Percentiles rank a stretch among this genome's conserved stretches.
Evolutionary conservation across 2,113 vertebrate genomes (phyloP).

Genomic region (Phycodurus eques): DNA sequence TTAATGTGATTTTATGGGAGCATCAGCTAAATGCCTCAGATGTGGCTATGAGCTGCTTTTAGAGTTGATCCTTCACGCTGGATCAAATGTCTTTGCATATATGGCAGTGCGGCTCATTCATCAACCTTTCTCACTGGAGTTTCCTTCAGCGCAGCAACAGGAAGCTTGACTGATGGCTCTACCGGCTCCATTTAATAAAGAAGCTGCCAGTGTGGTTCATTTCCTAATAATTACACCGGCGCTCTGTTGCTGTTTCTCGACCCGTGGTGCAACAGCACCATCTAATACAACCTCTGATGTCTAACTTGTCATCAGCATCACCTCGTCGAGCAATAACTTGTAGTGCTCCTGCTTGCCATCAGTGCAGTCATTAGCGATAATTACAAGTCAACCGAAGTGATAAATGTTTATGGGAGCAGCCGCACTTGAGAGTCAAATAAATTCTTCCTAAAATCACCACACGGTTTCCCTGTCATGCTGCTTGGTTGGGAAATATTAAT

Average conservation of each 20-base stretch:
- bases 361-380: slow-evolving; percentile 56
- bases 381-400: slow-evolving; percentile 58
- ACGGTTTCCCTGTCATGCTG: slow-evolving; percentile 32
- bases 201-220: slow-evolving; percentile 32
- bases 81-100: slow-evolving; percentile 12
- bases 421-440: slow-evolving; percentile 48
- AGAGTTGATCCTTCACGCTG: slow-evolving; percentile 24
- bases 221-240: slow-evolving; percentile 41
- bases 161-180: slow-evolving; percentile 27
- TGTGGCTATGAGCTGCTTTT: slow-evolving; percentile 22
- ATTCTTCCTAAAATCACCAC: slow-evolving; percentile 50
- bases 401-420: slow-evolving; percentile 48
- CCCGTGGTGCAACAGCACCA: slow-evolving; percentile 42
- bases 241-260: slow-evolving; percentile 17
- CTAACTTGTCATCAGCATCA: slow-evolving; percentile 48
- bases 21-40: slow-evolving; percentile 27
- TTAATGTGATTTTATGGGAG: slow-evolving; percentile 1
- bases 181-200: slow-evolving; percentile 44
- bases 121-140: slow-evolving; percentile 24
- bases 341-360: slow-evolving; percentile 47
- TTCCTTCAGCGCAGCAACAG: slow-evolving; percentile 27
- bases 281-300: slow-evolving; percentile 40
- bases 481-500: slow-evolving; percentile 42
- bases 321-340: slow-evolving; percentile 47
- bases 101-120: slow-evolving; percentile 27